Evolutionary conservation across 2,113 vertebrate species (phyloP).

Genomic region (Pogonocichla stellata): DNA sequence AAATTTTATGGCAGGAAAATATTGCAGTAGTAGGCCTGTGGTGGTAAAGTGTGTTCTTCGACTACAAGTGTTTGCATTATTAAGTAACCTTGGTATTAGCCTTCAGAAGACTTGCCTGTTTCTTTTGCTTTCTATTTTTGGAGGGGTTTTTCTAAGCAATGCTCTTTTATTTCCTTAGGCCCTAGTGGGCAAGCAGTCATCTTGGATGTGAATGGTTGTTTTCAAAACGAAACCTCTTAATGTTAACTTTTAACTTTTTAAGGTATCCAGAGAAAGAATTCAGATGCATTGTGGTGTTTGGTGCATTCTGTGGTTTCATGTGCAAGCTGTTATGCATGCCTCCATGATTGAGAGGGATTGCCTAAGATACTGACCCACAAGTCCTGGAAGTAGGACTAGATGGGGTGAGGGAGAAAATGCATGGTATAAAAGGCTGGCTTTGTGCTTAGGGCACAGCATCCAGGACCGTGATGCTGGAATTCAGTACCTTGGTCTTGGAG

Average conservation of each 20-base stretch:
- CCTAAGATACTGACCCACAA: not conserved
- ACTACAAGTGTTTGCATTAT: not conserved
- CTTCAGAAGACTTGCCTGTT: not conserved
- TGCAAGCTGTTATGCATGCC: not conserved
- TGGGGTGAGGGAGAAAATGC: not conserved
- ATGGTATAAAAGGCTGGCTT: not conserved
- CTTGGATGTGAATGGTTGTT: not conserved
- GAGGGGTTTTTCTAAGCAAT: not conserved
- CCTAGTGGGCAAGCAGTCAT: not conserved
- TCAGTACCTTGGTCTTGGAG: not conserved
- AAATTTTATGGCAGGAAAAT: not conserved
- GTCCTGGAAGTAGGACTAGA: not conserved
- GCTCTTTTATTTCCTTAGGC: not conserved
- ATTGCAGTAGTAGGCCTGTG: not conserved
- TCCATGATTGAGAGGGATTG: not conserved
- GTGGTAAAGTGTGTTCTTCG: not conserved
- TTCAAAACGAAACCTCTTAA: not conserved
- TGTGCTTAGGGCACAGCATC: not conserved
- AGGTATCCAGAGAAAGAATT: not conserved
- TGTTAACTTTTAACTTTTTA: not conserved
- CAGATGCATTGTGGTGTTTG: rapidly evolving
- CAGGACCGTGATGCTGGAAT: rapidly evolving
- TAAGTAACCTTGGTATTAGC: not conserved
- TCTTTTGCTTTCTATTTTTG: not conserved
- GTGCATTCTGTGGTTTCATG: not conserved